phyloP scores from a whole-genome alignment of 2,888 invertebrate genomes.

The Drosophila hawaiiensis region DNA sequence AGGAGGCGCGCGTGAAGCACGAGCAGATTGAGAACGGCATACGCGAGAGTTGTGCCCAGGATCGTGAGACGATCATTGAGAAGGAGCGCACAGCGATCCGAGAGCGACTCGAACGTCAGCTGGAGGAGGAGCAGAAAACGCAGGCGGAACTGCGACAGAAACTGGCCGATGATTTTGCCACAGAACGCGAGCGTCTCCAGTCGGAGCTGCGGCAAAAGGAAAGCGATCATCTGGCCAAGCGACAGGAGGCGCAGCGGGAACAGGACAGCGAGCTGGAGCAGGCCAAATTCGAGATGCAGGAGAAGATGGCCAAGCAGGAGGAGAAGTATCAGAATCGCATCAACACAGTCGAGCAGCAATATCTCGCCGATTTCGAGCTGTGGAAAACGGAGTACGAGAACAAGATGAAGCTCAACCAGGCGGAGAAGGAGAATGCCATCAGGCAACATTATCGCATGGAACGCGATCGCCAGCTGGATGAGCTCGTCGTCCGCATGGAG shows the following conservation, averaged over 20 bases:
- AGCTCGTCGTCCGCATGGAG: constrained; percentile 84
- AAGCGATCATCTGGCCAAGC: constrained; percentile 82
- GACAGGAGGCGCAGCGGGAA: constrained; percentile 85
- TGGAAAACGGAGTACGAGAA: constrained; percentile 87
- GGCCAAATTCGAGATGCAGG: constrained; percentile 86
- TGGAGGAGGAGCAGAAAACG: constrained; percentile 86
- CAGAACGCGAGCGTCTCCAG: constrained; percentile 85
- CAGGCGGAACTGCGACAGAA: constrained; percentile 87
- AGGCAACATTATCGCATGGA: constrained; percentile 90
- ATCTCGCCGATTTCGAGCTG: constrained; percentile 87
- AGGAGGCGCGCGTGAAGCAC: constrained; percentile 88
- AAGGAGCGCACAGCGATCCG: constrained; percentile 88
- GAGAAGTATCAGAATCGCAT: constrained; percentile 87
- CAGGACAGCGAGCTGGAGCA: constrained; percentile 86
- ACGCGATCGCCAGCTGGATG: constrained; percentile 92
- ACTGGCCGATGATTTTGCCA: constrained; percentile 85
- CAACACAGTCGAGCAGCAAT: constrained; percentile 87
- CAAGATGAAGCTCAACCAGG: constrained; percentile 86
- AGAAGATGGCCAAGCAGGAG: constrained; percentile 86
- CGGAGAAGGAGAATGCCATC: constrained; percentile 89
- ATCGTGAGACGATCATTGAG: constrained; percentile 88
- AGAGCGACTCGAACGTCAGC: constrained; percentile 87
- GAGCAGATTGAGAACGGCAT: constrained; percentile 88
- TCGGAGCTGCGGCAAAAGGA: constrained; percentile 86
- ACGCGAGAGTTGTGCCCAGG: constrained; percentile 87